Evolutionary conservation across 1,140 invertebrate genomes (phyloP).

Genomic region (Drosophila nannoptera): DNA sequence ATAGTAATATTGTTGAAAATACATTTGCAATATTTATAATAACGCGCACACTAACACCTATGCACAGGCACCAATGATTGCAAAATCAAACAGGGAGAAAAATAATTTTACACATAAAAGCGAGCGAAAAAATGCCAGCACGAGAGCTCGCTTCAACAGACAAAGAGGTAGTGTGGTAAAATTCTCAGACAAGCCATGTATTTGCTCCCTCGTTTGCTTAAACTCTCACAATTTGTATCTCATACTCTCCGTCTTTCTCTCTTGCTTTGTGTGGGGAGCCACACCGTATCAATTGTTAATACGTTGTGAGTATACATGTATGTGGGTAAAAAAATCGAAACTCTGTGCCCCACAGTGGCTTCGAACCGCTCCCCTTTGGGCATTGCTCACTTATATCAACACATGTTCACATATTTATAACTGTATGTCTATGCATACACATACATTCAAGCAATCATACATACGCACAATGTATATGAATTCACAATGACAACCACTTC

Average conservation of each 20-base stretch:
- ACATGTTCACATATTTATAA: slow-evolving; percentile 58
- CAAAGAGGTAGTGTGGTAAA: slow-evolving; percentile 68
- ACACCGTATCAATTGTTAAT: slow-evolving; percentile 49
- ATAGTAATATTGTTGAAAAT: slow-evolving; percentile 38
- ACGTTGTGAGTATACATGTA: slow-evolving; percentile 56
- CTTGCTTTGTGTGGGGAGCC: slow-evolving; percentile 36
- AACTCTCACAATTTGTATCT: slow-evolving; percentile 32
- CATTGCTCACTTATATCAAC: slow-evolving; percentile 59
- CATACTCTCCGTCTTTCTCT: slow-evolving; percentile 30
- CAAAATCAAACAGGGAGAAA: slow-evolving; percentile 40
- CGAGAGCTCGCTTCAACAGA: slow-evolving; percentile 61
- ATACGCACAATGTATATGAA: slow-evolving; percentile 44
- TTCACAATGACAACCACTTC: slow-evolving; percentile 75
- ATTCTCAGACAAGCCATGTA: slow-evolving; percentile 53
- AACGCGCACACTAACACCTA: slow-evolving; percentile 22
- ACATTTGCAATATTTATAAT: slow-evolving; percentile 48
- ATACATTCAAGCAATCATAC: slow-evolving; percentile 34
- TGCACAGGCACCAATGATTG: slow-evolving; percentile 36
- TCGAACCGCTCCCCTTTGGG: slow-evolving; percentile 48
- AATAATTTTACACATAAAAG: slow-evolving; percentile 61
- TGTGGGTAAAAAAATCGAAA: slow-evolving; percentile 72
- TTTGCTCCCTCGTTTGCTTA: slow-evolving; percentile 35
- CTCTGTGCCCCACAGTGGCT: slow-evolving; percentile 52
- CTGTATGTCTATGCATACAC: slow-evolving; percentile 16
- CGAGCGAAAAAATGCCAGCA: slow-evolving; percentile 49